Percentiles rank a stretch among this genome's conserved stretches.
Conservation (phyloP, 2,888 invertebrate genomes). For the Cosmia trapezina region DNA sequence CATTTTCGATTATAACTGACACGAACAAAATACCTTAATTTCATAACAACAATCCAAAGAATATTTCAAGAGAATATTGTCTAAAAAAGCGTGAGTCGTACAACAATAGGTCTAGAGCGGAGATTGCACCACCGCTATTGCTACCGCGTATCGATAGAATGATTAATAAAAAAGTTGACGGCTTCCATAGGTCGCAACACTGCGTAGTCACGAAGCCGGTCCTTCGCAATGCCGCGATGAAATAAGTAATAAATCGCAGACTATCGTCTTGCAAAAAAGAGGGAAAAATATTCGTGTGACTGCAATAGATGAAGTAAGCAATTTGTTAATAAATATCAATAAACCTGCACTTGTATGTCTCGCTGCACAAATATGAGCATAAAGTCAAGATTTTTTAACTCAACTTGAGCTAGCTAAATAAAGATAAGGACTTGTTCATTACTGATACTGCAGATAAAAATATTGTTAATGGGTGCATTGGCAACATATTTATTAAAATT, state of each 20-base stretch:
- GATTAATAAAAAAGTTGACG: constrained; percentile 70
- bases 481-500: constrained; percentile 72
- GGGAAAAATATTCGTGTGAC: constrained; percentile 58
- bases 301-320: constrained; percentile 60
- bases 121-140: constrained; percentile 73
- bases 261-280: constrained; percentile 66
- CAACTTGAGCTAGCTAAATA: constrained; percentile 50
- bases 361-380: constrained; percentile 48
- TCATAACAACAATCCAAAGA: constrained; percentile 60
- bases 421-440: constrained; percentile 57
- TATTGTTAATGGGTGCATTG: constrained; percentile 60
- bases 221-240: constrained; percentile 73
- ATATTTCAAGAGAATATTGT: constrained; percentile 65
- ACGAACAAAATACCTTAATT: constrained; percentile 58
- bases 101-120: constrained; percentile 73
- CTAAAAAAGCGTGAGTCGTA: constrained; percentile 72
- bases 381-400: constrained; percentile 51
- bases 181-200: constrained; percentile 72
- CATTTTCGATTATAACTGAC: constrained; percentile 39
- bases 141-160: constrained; percentile 76
- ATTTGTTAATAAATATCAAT: constrained; percentile 60
- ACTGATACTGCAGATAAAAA: constrained; percentile 62
- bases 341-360: constrained; percentile 54
- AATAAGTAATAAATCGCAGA: constrained; percentile 71
- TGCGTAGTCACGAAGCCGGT: constrained; percentile 74